A percentile compares a stretch with the other conserved stretches of the same genome.
Conservation (phyloP, 1,140 invertebrate genomes). For the Tetragonula clypearis region DNA sequence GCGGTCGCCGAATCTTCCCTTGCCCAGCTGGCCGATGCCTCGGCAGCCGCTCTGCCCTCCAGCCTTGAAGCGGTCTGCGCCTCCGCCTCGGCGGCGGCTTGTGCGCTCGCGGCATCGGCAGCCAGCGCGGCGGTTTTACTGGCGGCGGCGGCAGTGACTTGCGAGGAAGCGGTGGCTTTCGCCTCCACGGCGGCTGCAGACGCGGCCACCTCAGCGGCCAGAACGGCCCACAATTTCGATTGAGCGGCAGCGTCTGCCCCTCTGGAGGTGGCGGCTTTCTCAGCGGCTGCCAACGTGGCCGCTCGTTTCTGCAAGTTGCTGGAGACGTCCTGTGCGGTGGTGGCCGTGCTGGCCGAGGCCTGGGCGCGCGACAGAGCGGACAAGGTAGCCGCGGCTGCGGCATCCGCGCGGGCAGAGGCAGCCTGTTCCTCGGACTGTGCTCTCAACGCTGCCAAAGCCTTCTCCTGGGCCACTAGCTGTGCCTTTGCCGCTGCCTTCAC, state of each 20-base stretch:
- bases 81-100: not conserved
- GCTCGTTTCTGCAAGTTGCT: not conserved
- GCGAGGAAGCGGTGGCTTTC: not conserved
- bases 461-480: not conserved
- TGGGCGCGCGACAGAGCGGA: not conserved
- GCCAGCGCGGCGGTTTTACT: not conserved
- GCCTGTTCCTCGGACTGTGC: not conserved
- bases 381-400: not conserved
- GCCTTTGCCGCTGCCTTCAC: not conserved
- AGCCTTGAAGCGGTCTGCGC: not conserved
- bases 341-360: not conserved
- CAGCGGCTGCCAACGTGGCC: not conserved
- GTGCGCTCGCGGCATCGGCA: not conserved
- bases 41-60: not conserved
- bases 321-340: not conserved
- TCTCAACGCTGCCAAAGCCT: not conserved
- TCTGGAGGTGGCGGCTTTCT: not conserved
- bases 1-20: not conserved
- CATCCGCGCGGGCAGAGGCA: slow-evolving; percentile 9
- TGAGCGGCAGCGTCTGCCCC: not conserved
- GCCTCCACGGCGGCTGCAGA: not conserved
- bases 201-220: not conserved
- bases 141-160: not conserved
- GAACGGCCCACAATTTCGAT: too few relatives aligned
- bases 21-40: not conserved